These are phyloP conservation scores for Progne subis DNA, from an alignment of 2,113 vertebrate genomes.

Conservation along the genomic window DNA sequence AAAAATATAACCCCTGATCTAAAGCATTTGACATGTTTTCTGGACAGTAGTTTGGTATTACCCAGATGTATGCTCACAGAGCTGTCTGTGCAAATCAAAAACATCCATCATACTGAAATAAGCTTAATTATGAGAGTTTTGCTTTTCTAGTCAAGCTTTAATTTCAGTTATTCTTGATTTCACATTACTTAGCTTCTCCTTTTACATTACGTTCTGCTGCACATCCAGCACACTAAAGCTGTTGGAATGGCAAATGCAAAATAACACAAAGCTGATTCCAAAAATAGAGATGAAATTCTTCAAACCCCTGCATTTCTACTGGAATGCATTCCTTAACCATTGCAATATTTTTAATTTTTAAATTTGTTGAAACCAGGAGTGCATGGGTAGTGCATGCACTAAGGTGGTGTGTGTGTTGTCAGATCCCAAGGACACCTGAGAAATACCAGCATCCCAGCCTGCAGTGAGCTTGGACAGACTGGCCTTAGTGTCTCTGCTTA, in stretches of 20 bases:
- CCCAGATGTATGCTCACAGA: slow-evolving; percentile 7
- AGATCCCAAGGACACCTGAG: not conserved
- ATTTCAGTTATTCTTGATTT: slow-evolving; percentile 29
- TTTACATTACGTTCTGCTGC: not conserved
- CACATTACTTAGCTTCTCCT: not conserved
- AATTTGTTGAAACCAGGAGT: not conserved
- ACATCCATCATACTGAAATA: not conserved
- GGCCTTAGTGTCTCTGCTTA: too few relatives aligned
- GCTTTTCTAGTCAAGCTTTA: slow-evolving; percentile 13
- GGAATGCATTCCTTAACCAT: not conserved
- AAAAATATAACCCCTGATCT: slow-evolving; percentile 51
- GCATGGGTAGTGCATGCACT: not conserved
- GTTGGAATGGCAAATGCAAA: rapidly evolving
- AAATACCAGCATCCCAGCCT: not conserved
- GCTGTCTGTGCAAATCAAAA: slow-evolving; percentile 32
- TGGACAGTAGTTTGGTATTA: slow-evolving; percentile 59
- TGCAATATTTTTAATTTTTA: not conserved
- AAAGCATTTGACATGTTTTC: slow-evolving; percentile 61
- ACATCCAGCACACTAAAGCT: not conserved
- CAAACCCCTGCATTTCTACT: not conserved
- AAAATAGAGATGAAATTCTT: not conserved
- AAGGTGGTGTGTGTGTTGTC: not conserved
- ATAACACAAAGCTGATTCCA: not conserved
- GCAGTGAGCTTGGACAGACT: not conserved
- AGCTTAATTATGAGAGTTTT: slow-evolving; percentile 38